Base-by-base conservation (phyloP, 2,888 invertebrate genomes). In the Nineta flava region DNA sequence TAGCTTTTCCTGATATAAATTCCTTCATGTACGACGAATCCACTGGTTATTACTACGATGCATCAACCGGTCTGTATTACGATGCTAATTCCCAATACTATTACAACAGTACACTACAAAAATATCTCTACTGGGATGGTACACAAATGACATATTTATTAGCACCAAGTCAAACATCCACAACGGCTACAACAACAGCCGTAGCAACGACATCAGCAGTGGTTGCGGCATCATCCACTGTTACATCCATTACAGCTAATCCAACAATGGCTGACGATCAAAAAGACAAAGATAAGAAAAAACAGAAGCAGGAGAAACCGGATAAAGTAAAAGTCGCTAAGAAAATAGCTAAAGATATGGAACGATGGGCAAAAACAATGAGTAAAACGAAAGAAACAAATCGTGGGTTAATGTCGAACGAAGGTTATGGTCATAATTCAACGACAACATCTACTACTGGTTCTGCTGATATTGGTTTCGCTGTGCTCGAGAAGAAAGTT, bases 241-340 rank as follows among this genome's bases (percentile, higher is more conserved):
- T 57, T 58, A 48, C 54, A 51, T 58, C 54, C 43, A 17, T 56
- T 57, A 49, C 57, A 60, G 21, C 53, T 46, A 17, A 40, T 55
- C 3, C 15, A 47, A 5, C 58, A 58, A 48, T 70, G 71, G 15
- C 65, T 67, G 0, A 69, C 68, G 12, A 57, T 32, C 61, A 61
- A 16, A 66, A 62, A 53, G 70, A 72, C 53, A 58, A 58, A 0
- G 72, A 72, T 59, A 71, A 77, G 53, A 81, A 80, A 65, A 87
- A 85, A 64, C 74, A 73, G 53, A 79, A 79, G 59, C 80, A 77
- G 57, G 81, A 76, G 44, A 88, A 88, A 58, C 87, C 87, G 53
- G 94, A 94, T 59, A 94, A 95, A 70, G 94, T 93, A 0, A 95
- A 95, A 69, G 92, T 93, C 10, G 96, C 96, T 5, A 95, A 96